Evolutionary conservation across 2,797 vertebrate genomes (phyloP).

Genomic region (Sebastes miniatus): DNA sequence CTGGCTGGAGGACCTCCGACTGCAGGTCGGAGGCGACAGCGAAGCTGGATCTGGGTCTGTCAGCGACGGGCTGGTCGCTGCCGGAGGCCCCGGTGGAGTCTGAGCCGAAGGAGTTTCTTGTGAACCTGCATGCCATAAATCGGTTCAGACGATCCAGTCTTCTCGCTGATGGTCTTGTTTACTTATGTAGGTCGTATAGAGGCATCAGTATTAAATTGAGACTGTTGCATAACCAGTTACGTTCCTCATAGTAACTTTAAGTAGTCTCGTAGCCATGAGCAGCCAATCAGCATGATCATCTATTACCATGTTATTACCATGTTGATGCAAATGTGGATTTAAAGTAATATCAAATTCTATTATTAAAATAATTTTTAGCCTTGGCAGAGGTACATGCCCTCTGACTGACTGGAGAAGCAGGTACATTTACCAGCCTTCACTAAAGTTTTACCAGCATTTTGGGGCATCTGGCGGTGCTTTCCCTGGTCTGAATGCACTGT

Average conservation of each 20-base stretch:
- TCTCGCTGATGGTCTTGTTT: not conserved
- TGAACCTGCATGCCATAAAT: not conserved
- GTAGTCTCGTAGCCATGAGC: not conserved
- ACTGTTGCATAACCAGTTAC: not conserved
- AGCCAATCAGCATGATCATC: not conserved
- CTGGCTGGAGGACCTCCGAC: not conserved
- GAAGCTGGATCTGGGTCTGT: not conserved
- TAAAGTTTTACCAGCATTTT: not conserved
- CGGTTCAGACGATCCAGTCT: too few relatives aligned
- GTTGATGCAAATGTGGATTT: not conserved
- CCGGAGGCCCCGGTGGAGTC: too few relatives aligned
- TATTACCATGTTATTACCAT: too few relatives aligned
- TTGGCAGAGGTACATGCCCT: not conserved
- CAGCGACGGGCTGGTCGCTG: too few relatives aligned
- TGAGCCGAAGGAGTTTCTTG: too few relatives aligned
- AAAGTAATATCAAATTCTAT: not conserved
- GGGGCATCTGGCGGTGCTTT: constrained; percentile 18
- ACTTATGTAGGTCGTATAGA: not conserved
- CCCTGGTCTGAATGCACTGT: not conserved
- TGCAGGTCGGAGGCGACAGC: not conserved
- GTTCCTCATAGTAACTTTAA: not conserved
- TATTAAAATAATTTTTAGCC: not conserved
- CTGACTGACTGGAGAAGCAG: not conserved
- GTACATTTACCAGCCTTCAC: not conserved
- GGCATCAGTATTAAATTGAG: not conserved